Percentiles rank a stretch among this genome's conserved stretches.
phyloP scores from a whole-genome alignment of 2,888 invertebrate genomes.

The Chaetogeoica ovagalla region DNA sequence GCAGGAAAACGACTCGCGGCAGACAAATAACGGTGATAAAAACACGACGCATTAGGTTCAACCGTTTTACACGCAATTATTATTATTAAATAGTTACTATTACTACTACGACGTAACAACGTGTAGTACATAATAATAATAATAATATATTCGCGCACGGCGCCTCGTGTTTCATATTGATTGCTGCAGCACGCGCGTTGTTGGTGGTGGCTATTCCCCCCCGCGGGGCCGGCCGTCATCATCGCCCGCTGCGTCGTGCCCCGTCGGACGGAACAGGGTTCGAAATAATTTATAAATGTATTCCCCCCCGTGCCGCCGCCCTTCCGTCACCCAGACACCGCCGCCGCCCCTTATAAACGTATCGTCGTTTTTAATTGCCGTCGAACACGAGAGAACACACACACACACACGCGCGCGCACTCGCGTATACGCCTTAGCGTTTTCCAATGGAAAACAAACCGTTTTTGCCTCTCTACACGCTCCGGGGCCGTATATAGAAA shows the following conservation, averaged over 20 bases:
- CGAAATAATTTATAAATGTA: conserved; percentile 16
- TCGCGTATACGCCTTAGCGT: too few species aligned
- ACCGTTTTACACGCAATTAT: too few species aligned
- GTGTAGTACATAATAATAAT: too few species aligned
- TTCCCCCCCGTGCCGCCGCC: not conserved
- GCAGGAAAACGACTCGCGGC: too few species aligned
- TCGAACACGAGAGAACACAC: conserved; percentile 1
- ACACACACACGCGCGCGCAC: too few species aligned
- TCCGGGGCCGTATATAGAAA: too few species aligned
- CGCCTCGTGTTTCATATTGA: not conserved
- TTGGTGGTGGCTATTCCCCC: not conserved
- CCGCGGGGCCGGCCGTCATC: not conserved
- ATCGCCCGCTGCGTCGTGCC: not conserved
- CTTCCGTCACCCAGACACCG: too few species aligned
- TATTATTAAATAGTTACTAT: too few species aligned
- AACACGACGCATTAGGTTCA: too few species aligned
- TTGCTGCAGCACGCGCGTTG: not conserved
- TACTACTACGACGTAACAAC: too few species aligned
- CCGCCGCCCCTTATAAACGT: not conserved
- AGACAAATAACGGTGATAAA: too few species aligned
- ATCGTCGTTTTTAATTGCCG: conserved; percentile 23
- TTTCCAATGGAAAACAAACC: not conserved
- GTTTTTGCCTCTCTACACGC: not conserved
- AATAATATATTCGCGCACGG: not conserved
- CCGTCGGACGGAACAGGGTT: not conserved